Conservation (phyloP, 2,888 invertebrate species). For the Phyllotreta striolata region DNA sequence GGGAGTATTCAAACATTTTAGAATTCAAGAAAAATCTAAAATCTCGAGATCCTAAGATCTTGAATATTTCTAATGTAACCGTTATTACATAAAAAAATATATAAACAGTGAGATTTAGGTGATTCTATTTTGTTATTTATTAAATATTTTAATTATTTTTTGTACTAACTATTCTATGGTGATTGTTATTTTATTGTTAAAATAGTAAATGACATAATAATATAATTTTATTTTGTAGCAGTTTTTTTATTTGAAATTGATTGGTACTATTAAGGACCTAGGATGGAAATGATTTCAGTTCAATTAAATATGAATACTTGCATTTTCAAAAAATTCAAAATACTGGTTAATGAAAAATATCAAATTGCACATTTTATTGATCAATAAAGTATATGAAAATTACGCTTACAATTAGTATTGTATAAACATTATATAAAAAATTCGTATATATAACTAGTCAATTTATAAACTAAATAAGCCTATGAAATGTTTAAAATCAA, state of each 20-base stretch:
- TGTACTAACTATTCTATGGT: conserved; percentile 19
- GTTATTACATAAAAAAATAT: background rate
- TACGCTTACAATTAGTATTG: background rate
- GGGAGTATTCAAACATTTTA: too few species aligned
- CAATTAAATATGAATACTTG: too few species aligned
- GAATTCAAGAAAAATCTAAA: too few species aligned
- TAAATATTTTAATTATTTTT: conserved; percentile 29
- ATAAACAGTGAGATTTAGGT: conserved; percentile 22
- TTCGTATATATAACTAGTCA: background rate
- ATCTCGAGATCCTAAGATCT: background rate
- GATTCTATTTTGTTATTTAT: conserved; percentile 29
- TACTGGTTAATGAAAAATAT: background rate
- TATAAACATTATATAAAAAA: conserved; percentile 9
- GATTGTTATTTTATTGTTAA: conserved; percentile 24
- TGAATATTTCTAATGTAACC: background rate
- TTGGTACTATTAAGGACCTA: too few species aligned
- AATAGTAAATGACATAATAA: conserved; percentile 22
- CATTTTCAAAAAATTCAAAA: too few species aligned
- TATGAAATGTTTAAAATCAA: background rate
- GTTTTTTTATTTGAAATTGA: background rate
- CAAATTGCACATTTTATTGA: conserved; percentile 1
- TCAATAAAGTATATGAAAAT: conserved; percentile 13
- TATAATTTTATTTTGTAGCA: conserved; percentile 1
- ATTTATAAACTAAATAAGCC: conserved; percentile 2
- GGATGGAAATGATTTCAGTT: too few species aligned